phyloP scores from a whole-genome alignment of 2,113 vertebrate species.

The Myiagra hebetior region DNA sequence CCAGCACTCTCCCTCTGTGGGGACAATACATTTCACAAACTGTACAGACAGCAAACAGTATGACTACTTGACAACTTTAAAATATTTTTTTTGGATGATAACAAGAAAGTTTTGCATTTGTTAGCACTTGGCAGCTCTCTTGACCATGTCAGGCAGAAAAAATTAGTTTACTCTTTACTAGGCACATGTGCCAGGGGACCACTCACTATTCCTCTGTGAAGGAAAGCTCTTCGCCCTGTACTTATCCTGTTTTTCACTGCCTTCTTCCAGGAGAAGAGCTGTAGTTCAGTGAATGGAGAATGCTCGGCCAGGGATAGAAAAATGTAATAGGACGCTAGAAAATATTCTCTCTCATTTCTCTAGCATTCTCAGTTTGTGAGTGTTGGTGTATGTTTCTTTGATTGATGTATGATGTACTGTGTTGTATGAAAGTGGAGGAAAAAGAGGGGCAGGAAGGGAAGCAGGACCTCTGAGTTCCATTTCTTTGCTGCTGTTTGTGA shows the following conservation, averaged over 20 bases:
- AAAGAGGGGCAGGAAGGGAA: not conserved
- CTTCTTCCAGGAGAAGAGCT: not conserved
- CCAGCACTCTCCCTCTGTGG: not conserved
- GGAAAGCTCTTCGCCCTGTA: not conserved
- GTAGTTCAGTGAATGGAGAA: not conserved
- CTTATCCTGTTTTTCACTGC: not conserved
- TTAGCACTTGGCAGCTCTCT: not conserved
- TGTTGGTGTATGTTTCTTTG: not conserved
- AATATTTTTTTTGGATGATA: not conserved
- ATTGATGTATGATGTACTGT: not conserved
- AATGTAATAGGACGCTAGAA: not conserved
- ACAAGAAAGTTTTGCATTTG: not conserved
- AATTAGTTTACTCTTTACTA: not conserved
- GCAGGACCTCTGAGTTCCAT: not conserved
- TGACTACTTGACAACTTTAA: not conserved
- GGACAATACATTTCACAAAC: not conserved
- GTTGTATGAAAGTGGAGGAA: not conserved
- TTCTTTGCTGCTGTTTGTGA: not conserved
- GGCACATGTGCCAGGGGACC: fast-evolving
- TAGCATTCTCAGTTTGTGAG: not conserved
- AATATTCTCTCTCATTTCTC: not conserved
- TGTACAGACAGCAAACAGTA: not conserved
- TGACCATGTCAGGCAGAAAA: not conserved
- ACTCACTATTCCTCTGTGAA: not conserved
- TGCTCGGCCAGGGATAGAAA: not conserved